Evolutionary conservation across 1,140 invertebrate species (phyloP).

Genomic region (Megalopta genalis): DNA sequence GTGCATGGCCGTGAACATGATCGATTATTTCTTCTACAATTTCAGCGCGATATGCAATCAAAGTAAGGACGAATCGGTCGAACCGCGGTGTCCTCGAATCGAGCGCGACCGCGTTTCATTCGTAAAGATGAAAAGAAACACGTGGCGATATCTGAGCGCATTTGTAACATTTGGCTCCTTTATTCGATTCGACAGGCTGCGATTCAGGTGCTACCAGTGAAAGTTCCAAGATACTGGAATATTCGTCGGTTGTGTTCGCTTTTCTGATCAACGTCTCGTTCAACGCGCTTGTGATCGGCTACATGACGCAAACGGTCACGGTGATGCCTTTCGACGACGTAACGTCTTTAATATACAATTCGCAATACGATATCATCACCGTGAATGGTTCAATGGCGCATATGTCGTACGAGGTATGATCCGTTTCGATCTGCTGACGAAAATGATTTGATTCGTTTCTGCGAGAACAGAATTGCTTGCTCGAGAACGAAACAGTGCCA

Average conservation of each 20-base stretch:
- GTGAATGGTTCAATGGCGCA: constrained; percentile 4
- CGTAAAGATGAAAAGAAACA: too few species aligned
- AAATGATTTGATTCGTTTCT: too few species aligned
- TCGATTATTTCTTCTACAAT: constrained; percentile 34
- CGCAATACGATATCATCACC: constrained; percentile 40
- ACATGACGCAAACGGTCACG: constrained; percentile 27
- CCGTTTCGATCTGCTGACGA: too few species aligned
- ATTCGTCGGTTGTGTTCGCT: constrained; percentile 31
- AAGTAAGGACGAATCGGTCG: constrained; percentile 12
- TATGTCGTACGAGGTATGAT: constrained; percentile 12
- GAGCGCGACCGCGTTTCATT: too few species aligned
- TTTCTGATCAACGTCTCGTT: constrained; percentile 35
- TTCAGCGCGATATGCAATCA: constrained; percentile 38
- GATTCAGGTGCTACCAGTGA: constrained; percentile 65
- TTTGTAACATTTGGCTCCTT: too few species aligned
- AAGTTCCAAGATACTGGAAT: constrained; percentile 86
- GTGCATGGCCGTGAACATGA: background rate
- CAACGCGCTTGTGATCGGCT: constrained; percentile 36
- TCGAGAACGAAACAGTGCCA: too few species aligned
- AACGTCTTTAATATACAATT: background rate
- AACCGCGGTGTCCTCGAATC: too few species aligned
- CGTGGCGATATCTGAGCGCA: too few species aligned
- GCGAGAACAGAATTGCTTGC: too few species aligned
- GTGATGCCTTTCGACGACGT: constrained; percentile 24
- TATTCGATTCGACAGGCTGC: background rate